Conservation (phyloP, 2,888 invertebrate genomes). For the Phengaris alcon region DNA sequence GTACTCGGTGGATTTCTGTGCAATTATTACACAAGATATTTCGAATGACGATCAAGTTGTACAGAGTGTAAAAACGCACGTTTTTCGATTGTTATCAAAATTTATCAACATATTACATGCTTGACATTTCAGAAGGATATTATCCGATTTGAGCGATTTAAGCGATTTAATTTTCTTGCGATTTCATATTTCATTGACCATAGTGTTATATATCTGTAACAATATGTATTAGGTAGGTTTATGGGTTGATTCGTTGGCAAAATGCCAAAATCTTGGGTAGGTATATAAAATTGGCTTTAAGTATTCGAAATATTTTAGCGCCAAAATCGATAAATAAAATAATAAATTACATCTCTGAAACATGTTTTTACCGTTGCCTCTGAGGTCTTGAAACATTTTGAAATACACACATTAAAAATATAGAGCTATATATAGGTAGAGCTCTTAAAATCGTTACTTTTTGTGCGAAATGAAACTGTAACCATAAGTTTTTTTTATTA, state of each 20-base stretch:
- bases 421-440: background rate
- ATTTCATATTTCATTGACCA: no score
- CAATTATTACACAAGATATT: constrained; percentile 19
- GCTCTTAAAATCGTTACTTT: background rate
- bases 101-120: no score
- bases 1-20: background rate
- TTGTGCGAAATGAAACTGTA: background rate
- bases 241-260: background rate
- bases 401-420: background rate
- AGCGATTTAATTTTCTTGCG: background rate
- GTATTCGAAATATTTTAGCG: constrained; percentile 19
- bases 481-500: constrained; percentile 21
- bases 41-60: background rate
- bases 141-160: background rate
- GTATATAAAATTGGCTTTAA: background rate
- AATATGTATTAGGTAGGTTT: background rate
- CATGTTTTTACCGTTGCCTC: background rate
- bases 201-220: background rate
- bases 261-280: background rate
- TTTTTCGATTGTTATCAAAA: constrained; percentile 8
- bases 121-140: background rate
- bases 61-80: background rate
- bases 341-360: background rate
- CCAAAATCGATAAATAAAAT: background rate
- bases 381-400: background rate